A percentile compares a stretch with the other conserved stretches of the same genome.
Evolutionary conservation across 1,140 invertebrate genomes (phyloP).

Genomic region (Dendroctonus valens): DNA sequence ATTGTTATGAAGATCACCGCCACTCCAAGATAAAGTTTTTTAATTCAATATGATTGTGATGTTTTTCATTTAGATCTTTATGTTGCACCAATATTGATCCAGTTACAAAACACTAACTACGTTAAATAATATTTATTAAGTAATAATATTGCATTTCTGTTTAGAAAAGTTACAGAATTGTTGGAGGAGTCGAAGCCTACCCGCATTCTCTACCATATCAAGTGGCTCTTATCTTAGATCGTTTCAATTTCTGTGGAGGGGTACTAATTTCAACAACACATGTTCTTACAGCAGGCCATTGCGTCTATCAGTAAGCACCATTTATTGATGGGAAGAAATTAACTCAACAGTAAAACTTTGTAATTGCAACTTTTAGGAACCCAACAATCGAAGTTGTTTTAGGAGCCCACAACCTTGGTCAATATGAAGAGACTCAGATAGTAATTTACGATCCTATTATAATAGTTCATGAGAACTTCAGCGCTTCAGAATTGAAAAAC

Average conservation of each 20-base stretch:
- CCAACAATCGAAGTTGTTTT: constrained; percentile 13
- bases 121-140: too few species aligned
- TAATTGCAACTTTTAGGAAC: not conserved
- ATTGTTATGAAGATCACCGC: too few species aligned
- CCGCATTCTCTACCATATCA: constrained; percentile 26
- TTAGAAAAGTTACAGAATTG: constrained; percentile 7
- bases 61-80: too few species aligned
- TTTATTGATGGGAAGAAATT: too few species aligned
- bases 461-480: constrained; percentile 16
- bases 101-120: too few species aligned
- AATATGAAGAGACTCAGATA: constrained; percentile 14
- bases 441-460: constrained; percentile 8
- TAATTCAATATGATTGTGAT: too few species aligned
- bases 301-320: constrained; percentile 14
- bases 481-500: not conserved
- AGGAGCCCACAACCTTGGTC: constrained; percentile 18
- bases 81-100: too few species aligned
- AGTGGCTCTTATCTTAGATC: constrained; percentile 25
- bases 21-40: too few species aligned
- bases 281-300: constrained; percentile 62
- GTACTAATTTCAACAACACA: constrained; percentile 57
- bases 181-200: constrained; percentile 17
- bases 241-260: constrained; percentile 59
- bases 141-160: too few species aligned
- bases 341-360: too few species aligned